Evolutionary conservation across 2,797 vertebrate species (phyloP).

Genomic region (Myiothlypis coronata): DNA sequence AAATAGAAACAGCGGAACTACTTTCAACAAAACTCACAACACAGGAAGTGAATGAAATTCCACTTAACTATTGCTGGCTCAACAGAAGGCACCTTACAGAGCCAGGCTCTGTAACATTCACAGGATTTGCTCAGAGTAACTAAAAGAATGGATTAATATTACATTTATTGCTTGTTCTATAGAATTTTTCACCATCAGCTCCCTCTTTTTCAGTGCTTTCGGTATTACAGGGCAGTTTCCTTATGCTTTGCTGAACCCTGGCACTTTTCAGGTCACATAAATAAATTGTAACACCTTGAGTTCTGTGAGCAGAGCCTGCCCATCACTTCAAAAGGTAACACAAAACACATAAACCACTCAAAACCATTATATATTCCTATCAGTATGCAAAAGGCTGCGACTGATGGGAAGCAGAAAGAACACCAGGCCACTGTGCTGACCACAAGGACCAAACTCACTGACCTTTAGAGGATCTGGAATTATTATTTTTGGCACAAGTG

Average conservation of each 20-base stretch:
- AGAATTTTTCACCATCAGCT: background rate
- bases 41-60: conserved; percentile 78
- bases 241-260: background rate
- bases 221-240: background rate
- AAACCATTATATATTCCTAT: rapidly evolving
- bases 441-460: background rate
- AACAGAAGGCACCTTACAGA: background rate
- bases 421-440: background rate
- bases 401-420: background rate
- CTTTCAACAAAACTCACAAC: conserved; percentile 73
- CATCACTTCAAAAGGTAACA: background rate
- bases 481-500: background rate
- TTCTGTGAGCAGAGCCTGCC: background rate
- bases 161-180: background rate
- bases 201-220: background rate
- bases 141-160: background rate
- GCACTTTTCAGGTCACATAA: background rate
- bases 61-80: conserved; percentile 57
- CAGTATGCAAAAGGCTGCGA: background rate
- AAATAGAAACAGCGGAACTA: conserved; percentile 77
- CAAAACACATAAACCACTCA: background rate
- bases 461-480: background rate
- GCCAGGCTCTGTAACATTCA: background rate
- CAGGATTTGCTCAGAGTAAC: background rate
- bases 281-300: background rate